These are phyloP conservation scores for Hedychridium roseum DNA, from an alignment of 2,888 invertebrate genomes.

Conservation along the genomic window DNA sequence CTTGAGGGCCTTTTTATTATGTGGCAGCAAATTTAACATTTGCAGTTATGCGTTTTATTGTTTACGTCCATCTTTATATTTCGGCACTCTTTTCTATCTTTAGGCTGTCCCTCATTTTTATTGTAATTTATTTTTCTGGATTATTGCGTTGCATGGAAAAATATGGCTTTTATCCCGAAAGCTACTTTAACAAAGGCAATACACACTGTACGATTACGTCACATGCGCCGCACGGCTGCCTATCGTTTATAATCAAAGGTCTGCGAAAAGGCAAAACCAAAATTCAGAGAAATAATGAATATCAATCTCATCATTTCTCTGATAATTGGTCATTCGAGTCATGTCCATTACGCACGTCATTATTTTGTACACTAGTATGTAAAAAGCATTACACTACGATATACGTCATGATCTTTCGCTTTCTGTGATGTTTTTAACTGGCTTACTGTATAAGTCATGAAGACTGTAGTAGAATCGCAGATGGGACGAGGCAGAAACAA, in stretches of 20 bases:
- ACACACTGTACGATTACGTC: constrained; percentile 53
- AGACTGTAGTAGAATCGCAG: constrained; percentile 32
- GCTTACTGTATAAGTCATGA: constrained; percentile 34
- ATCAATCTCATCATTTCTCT: constrained; percentile 27
- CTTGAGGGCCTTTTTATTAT: constrained; percentile 36
- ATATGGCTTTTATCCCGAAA: constrained; percentile 63
- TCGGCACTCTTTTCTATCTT: constrained; percentile 48
- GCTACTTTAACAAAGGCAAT: constrained; percentile 62
- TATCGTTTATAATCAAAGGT: constrained; percentile 44
- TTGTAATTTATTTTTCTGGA: constrained; percentile 50
- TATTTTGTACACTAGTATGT: constrained; percentile 57
- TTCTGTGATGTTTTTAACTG: constrained; percentile 33
- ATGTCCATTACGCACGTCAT: constrained; percentile 39
- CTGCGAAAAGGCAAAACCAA: constrained; percentile 49
- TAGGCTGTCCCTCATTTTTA: constrained; percentile 43
- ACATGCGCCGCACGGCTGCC: constrained; percentile 38
- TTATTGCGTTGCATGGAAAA: constrained; percentile 63
- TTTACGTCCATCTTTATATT: constrained; percentile 21
- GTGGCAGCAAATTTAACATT: constrained; percentile 32
- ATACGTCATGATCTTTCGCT: constrained; percentile 50
- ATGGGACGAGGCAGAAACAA: constrained; percentile 51
- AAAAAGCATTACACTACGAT: constrained; percentile 58
- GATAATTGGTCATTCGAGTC: constrained; percentile 39
- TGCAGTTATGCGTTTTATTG: constrained; percentile 28
- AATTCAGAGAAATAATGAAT: constrained; percentile 34